These are phyloP conservation scores for Phengaris arion DNA, from an alignment of 2,888 invertebrate genomes.

Conservation along the genomic window DNA sequence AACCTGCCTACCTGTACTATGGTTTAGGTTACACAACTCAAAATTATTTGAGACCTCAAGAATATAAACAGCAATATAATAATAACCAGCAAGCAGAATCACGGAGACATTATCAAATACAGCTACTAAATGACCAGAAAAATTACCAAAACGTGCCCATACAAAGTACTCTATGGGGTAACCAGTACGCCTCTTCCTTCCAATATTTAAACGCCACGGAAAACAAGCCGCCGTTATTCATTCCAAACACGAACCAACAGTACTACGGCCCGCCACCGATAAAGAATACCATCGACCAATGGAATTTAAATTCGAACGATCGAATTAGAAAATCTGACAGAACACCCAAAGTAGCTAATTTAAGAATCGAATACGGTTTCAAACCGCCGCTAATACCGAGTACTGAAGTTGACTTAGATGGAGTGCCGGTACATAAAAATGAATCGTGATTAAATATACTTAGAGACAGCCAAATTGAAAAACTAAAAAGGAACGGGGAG, in stretches of 20 bases:
- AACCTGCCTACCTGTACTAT: constrained; percentile 41
- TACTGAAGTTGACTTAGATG: constrained; percentile 87
- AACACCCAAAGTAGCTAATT: constrained; percentile 64
- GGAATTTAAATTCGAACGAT: constrained; percentile 61
- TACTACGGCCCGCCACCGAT: constrained; percentile 77
- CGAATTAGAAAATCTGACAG: constrained; percentile 78
- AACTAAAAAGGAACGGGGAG: too few species aligned
- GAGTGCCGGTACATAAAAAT: constrained; percentile 77
- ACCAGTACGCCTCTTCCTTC: constrained; percentile 63
- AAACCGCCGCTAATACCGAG: constrained; percentile 90
- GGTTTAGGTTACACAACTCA: constrained; percentile 38
- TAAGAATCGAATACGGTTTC: constrained; percentile 90
- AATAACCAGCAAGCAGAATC: constrained; percentile 42
- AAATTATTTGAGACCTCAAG: constrained; percentile 44
- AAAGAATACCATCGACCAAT: constrained; percentile 49
- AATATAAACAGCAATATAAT: constrained; percentile 37
- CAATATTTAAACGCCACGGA: constrained; percentile 58
- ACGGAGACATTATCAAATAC: constrained; percentile 42
- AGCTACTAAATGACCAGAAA: constrained; percentile 36
- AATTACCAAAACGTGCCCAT: constrained; percentile 39
- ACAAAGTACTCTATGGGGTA: constrained; percentile 59
- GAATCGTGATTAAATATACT: constrained; percentile 33
- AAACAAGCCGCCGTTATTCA: constrained; percentile 40
- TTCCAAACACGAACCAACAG: constrained; percentile 43
- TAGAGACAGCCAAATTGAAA: too few species aligned